Base-by-base conservation (phyloP, 2,888 invertebrate genomes). In the Leistus spinibarbis region DNA sequence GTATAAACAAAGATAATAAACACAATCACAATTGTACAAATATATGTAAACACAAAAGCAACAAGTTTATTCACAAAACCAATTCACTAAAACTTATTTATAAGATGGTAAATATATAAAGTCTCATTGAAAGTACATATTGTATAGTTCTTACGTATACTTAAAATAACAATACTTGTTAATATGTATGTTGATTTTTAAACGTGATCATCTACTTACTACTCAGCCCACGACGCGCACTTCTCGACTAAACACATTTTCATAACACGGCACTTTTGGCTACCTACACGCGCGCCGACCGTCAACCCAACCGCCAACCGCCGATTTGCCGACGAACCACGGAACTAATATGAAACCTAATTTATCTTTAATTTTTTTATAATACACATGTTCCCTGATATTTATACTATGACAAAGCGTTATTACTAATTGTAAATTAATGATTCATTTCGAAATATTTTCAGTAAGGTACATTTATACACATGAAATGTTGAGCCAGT, bases 31-130 rank as follows among this genome's bases (percentile, higher is more conserved):
- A 16, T 19, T 3, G 60, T 60, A 60, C 17, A 17, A 16, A 19
- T 60, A 54, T n/a, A 54, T 54, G 56, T 63, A 73, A 73, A 60
- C 73, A 73, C 73, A 73, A 72, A 72, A 66, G 73, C 67, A 73
- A 73, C 73, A 73, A 73, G 73, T 73, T 19, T 67, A 24, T 69
- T 62, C n/a, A 40, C 56, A 72, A 65, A 27, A 56, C 56, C 22
- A 66, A 13, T 16, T 66, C 72, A 72, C 72, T 66, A 13, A 20
- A 72, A 72, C 66, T 66, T 72, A 66, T 56, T 54, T 71, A 62
- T 3, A 10, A 53, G 7, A 27, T 66, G 19, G 20, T 40, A 54
- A 9, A 40, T 67, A 67, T 40, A 40, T 13, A 7, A 40, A 40
- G 40, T 40, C 40, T 5, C 13, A 10, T 40, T 7, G 40, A 40